Evolutionary conservation across 2,113 vertebrate genomes (phyloP), one percentile per base, ranked within the genome.

Genomic region (Arizona elegans): DNA sequence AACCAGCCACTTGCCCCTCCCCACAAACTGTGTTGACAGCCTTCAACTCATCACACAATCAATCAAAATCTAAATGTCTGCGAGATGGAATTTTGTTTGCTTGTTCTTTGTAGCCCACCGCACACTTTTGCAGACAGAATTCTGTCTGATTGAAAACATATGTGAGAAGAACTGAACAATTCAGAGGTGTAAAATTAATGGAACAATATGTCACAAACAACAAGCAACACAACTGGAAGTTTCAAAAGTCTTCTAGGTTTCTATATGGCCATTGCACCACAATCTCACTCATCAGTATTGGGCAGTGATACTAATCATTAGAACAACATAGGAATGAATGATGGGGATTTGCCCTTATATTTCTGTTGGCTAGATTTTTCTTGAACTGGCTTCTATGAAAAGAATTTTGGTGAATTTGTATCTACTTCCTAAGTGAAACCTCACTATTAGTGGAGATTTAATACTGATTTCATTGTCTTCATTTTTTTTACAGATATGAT

Each of bases 1-100:
- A 55, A 75, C 94, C 47, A 65, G 55, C 91, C 92, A 54, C 55
- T 52, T 95, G 95, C 94, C 96, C 95, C 96, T 95, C 92, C 91
- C 70, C 95, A 87, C 29, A 92, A 92, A 89, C 87, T 91, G 96
- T 95, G 96, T 94, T 96, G 97, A 96, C 95, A 96, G 94, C 89
- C 95, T 93, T 93, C 95, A 96, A 95, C 95, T 96, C 95, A 93
- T 96, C 95, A 95, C 95, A 93, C 96, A 96, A 97, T 96, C 95
- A 96, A 94, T 96, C 96, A 96, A 94, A 94, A 93, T 56, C 96
- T 91, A 88, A 26, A 1, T 9, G 95, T 95, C 93, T 47, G 62
- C 90, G 54, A 91, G 75, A 17, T 70, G 94, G 95, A 58, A 92
- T 92, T 90, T 38, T 92, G 43, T 62, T 93, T 94, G 93, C 97